phyloP scores from a whole-genome alignment of 2,113 vertebrate genomes.

The Esox niger region DNA sequence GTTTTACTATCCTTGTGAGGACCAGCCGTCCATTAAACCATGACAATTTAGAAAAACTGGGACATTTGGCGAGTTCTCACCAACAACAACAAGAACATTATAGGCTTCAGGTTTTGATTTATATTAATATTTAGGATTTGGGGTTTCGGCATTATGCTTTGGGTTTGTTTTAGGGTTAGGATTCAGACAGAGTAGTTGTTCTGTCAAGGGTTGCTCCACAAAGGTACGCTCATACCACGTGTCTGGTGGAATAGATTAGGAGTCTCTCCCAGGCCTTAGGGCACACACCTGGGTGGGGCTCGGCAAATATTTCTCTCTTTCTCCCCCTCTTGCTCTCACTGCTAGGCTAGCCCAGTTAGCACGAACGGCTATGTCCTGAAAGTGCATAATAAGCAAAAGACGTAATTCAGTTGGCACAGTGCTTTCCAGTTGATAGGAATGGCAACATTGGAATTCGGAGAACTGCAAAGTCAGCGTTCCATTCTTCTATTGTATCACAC shows the following conservation, averaged over 20 bases:
- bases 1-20: too few species aligned
- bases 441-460: not conserved
- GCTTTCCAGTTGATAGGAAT: not conserved
- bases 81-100: too few species aligned
- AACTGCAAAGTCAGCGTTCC: slow-evolving; percentile 62
- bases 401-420: slow-evolving; percentile 23
- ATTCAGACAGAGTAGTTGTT: too few species aligned
- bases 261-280: slow-evolving; percentile 69
- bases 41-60: too few species aligned
- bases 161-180: too few species aligned
- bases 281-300: slow-evolving; percentile 67
- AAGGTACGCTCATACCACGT: too few species aligned
- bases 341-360: not conserved
- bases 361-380: not conserved
- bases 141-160: too few species aligned
- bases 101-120: too few species aligned
- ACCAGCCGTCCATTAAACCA: too few species aligned
- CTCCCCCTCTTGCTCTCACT: not conserved
- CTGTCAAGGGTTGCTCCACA: slow-evolving; percentile 32
- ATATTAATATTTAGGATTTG: too few species aligned
- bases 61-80: too few species aligned
- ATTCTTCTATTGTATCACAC: slow-evolving; percentile 46
- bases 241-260: slow-evolving; percentile 56
- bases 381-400: slow-evolving; percentile 6
- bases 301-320: slow-evolving; percentile 60